Evolutionary conservation across 2,888 invertebrate genomes (phyloP), one percentile per base, ranked within the genome.

Genomic region (Aleiodes leptofemur): DNA sequence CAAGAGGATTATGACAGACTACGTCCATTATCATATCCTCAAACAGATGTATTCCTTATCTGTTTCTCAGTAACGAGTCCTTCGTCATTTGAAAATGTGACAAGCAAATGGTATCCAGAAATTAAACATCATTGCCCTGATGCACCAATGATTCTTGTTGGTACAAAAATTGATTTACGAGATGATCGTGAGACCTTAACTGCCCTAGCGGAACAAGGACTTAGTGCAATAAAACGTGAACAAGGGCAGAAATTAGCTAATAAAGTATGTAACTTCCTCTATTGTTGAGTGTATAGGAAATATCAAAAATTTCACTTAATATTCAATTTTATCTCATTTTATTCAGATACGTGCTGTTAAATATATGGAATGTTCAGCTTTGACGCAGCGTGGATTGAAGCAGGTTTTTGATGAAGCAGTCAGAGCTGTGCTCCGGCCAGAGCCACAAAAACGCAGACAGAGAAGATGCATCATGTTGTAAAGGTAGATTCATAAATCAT

Each of bases 81-180:
- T 80, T 98, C 98, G 71, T 99, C 99, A 69, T 99, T 98, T 92
- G 99, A 99, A 92, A 99, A 99, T 93, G 98, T 99, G 80, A 97
- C 97, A 87, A 98, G 98, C 82, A 99, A 99, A 92, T 99, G 99
- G 99, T 98, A 98, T 91, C 99, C 99, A 82, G 99, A 99, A 93
- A 98, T 99, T 86, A 98, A 98, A 91, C 99, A 99, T 91, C 99
- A 99, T 90, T 99, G 99, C 92, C 98, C 99, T 79, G 98, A 99
- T 92, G 98, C 98, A 81, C 99, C 99, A 78, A 97, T 99, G 90
- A 96, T 99, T 90, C 93, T 99, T 91, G 98, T 99, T 90, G 98
- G 98, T 86, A 99, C 99, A 82, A 99, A 99, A 93, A 97, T 98
- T 90, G 99, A 99, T 92, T 93, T 99, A 90, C 93, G 99, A 88